phyloP scores from a whole-genome alignment of 2,888 invertebrate genomes.

The Oxystoma pomonae region DNA sequence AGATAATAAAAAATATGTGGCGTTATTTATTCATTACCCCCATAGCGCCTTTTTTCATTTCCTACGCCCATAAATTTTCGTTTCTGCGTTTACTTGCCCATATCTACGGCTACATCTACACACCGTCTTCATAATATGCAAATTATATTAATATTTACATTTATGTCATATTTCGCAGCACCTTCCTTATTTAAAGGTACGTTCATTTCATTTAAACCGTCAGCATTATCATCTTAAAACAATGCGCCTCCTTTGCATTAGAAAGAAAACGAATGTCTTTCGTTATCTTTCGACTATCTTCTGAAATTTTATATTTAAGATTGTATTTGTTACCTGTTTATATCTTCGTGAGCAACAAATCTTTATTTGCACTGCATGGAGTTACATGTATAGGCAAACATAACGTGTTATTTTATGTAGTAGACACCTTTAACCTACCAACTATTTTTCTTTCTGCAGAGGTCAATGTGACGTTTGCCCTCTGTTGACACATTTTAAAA shows the following conservation, averaged over 20 bases:
- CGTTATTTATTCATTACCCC: too few species aligned
- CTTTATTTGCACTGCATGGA: conserved; percentile 17
- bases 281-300: too few species aligned
- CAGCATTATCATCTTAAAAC: background rate
- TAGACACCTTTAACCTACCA: background rate
- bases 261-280: background rate
- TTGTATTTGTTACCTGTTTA: conserved; percentile 26
- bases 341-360: conserved; percentile 23
- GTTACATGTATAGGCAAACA: background rate
- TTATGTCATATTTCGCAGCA: conserved; percentile 24
- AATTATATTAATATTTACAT: conserved; percentile 28
- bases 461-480: too few species aligned
- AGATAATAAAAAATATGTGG: too few species aligned
- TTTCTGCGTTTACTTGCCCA: background rate
- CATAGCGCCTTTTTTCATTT: background rate
- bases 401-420: background rate
- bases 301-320: background rate
- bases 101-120: background rate
- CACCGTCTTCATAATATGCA: conserved; percentile 8
- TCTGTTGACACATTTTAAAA: too few species aligned
- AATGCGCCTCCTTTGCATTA: background rate
- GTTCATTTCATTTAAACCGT: background rate
- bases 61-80: background rate
- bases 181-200: background rate
- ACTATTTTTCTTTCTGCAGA: too few species aligned